Evolutionary conservation across 2,888 invertebrate genomes (phyloP).

Genomic region (Drosophila prostipennis): DNA sequence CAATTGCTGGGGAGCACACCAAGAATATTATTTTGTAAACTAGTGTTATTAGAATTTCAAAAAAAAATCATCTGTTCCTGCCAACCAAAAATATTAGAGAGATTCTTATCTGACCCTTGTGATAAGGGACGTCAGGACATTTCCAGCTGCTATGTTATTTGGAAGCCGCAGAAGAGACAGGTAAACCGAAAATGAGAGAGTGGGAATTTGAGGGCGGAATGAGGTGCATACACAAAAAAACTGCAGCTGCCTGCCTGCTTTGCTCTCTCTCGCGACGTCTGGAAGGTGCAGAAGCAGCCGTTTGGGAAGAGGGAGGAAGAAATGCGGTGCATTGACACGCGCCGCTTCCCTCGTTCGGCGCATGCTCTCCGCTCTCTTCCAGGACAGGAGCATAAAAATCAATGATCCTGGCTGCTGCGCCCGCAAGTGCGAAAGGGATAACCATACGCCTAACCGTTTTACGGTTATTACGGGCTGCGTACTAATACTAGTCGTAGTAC

Average conservation of each 20-base stretch:
- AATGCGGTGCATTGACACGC: slow-evolving; percentile 71
- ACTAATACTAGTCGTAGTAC: slow-evolving; percentile 71
- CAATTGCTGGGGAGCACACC: too few species aligned
- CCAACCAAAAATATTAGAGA: not conserved
- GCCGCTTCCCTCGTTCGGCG: slow-evolving; percentile 59
- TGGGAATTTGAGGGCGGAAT: slow-evolving; percentile 5
- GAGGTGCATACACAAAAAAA: slow-evolving; percentile 30
- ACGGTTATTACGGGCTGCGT: slow-evolving; percentile 74
- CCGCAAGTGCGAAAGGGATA: slow-evolving; percentile 60
- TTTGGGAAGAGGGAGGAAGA: not conserved
- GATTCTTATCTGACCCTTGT: slow-evolving; percentile 14
- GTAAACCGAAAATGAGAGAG: slow-evolving; percentile 18
- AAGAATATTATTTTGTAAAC: too few species aligned
- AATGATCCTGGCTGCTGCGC: slow-evolving; percentile 61
- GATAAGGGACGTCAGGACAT: slow-evolving; percentile 16
- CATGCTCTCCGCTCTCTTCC: slow-evolving; percentile 53
- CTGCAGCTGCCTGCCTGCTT: slow-evolving; percentile 65
- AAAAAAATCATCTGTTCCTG: slow-evolving; percentile 2
- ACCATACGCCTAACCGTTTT: slow-evolving; percentile 57
- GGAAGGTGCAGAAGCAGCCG: slow-evolving; percentile 39
- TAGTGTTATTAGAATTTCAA: too few species aligned
- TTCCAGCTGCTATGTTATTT: slow-evolving; percentile 14
- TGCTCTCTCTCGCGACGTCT: slow-evolving; percentile 13
- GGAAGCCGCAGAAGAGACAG: slow-evolving; percentile 13
- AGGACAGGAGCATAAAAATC: slow-evolving; percentile 54